These are phyloP conservation scores for Asobara japonica DNA, from an alignment of 1,140 invertebrate genomes.

Conservation along the genomic window DNA sequence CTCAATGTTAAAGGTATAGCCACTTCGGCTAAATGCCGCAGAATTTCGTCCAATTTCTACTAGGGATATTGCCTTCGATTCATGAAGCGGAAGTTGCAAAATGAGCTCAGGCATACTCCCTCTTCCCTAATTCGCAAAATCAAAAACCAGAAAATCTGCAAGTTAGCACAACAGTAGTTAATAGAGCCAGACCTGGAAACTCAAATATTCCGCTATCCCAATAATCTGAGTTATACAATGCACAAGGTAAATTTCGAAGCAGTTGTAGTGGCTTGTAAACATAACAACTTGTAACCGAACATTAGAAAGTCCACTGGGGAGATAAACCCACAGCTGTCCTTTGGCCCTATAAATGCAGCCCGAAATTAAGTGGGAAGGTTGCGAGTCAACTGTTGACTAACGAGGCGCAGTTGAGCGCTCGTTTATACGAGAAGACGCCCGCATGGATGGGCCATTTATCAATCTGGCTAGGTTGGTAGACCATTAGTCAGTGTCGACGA, in stretches of 20 bases:
- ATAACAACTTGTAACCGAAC: neutral
- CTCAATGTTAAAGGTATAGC: no score
- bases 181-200: no score
- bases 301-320: neutral
- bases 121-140: no score
- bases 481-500: slow-evolving; percentile 50
- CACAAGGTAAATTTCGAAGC: neutral
- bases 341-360: neutral
- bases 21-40: no score
- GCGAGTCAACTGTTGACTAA: neutral
- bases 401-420: slow-evolving; percentile 7
- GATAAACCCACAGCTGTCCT: neutral
- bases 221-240: neutral
- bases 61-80: no score
- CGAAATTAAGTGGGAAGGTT: neutral
- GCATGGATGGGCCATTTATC: slow-evolving; percentile 46
- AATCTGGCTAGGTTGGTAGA: slow-evolving; percentile 40
- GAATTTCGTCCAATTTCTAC: no score
- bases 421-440: slow-evolving; percentile 10
- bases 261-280: neutral
- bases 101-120: no score
- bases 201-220: slow-evolving; percentile 5
- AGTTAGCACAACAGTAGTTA: no score
- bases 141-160: no score
- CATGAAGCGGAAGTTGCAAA: no score